A percentile compares a stretch with the other conserved stretches of the same genome.
Evolutionary conservation across 2,113 vertebrate genomes (phyloP).

Genomic region (Poeciliopsis retropinna): DNA sequence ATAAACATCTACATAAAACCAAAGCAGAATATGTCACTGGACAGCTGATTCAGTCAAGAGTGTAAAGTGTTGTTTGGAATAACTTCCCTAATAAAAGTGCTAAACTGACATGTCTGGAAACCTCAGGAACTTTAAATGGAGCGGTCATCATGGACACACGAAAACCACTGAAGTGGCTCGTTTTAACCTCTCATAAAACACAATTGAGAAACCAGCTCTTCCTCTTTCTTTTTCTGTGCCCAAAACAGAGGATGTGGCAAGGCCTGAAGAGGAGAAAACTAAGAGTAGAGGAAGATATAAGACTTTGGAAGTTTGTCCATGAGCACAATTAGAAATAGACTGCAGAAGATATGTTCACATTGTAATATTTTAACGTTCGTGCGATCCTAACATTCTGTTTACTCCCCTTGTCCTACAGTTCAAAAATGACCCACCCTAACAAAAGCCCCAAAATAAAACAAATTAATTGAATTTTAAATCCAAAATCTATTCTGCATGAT

Average conservation of each 20-base stretch:
- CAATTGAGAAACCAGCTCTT: slow-evolving; percentile 78
- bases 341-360: slow-evolving; percentile 23
- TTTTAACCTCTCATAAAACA: slow-evolving; percentile 76
- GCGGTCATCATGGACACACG: slow-evolving; percentile 60
- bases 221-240: slow-evolving; percentile 69
- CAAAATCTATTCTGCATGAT: too few relatives aligned
- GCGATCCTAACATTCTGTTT: too few relatives aligned
- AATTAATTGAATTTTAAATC: too few relatives aligned
- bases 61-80: slow-evolving; percentile 68
- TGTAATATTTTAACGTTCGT: slow-evolving; percentile 6
- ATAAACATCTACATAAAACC: slow-evolving; percentile 37
- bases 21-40: slow-evolving; percentile 3
- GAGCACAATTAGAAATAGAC: slow-evolving; percentile 21
- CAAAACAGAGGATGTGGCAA: slow-evolving; percentile 71
- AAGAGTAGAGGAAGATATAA: slow-evolving; percentile 44
- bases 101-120: slow-evolving; percentile 74
- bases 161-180: slow-evolving; percentile 72
- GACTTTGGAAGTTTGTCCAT: slow-evolving; percentile 36
- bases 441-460: too few relatives aligned
- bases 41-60: slow-evolving; percentile 7
- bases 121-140: slow-evolving; percentile 65
- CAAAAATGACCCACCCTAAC: too few relatives aligned
- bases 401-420: too few relatives aligned
- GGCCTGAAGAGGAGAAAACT: slow-evolving; percentile 68
- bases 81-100: slow-evolving; percentile 73